phyloP scores from a whole-genome alignment of 1,140 invertebrate species.

The Camponotus vicinus region DNA sequence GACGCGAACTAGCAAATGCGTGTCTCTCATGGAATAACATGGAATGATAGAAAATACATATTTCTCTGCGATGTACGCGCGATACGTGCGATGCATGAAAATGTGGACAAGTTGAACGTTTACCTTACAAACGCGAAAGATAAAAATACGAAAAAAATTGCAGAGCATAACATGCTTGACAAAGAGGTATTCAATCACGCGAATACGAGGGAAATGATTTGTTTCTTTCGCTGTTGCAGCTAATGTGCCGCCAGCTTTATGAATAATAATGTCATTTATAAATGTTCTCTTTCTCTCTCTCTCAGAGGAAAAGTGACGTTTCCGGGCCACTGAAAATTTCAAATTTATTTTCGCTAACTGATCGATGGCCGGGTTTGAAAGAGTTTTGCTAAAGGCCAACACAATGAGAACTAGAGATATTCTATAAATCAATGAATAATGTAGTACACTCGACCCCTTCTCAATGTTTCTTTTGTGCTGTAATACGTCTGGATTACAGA shows the following conservation, averaged over 20 bases:
- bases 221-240: not conserved
- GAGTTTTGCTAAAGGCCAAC: constrained; percentile 25
- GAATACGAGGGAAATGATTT: no score
- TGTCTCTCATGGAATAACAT: constrained; percentile 6
- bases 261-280: not conserved
- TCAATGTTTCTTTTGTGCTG: not conserved
- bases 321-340: constrained; percentile 24
- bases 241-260: not conserved
- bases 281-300: not conserved
- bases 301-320: not conserved
- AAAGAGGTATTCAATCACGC: not conserved
- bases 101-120: not conserved
- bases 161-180: not conserved
- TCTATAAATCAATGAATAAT: constrained; percentile 54
- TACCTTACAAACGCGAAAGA: not conserved
- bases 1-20: not conserved
- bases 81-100: constrained; percentile 19
- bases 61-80: constrained; percentile 12
- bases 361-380: constrained; percentile 20
- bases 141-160: not conserved
- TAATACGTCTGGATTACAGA: not conserved
- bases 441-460: constrained; percentile 12
- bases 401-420: constrained; percentile 37
- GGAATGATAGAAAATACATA: not conserved
- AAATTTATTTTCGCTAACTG: constrained; percentile 13